Evolutionary conservation across 2,888 invertebrate species (phyloP), one percentile per base, ranked within the genome.

Genomic region (Periphyllus acericola): DNA sequence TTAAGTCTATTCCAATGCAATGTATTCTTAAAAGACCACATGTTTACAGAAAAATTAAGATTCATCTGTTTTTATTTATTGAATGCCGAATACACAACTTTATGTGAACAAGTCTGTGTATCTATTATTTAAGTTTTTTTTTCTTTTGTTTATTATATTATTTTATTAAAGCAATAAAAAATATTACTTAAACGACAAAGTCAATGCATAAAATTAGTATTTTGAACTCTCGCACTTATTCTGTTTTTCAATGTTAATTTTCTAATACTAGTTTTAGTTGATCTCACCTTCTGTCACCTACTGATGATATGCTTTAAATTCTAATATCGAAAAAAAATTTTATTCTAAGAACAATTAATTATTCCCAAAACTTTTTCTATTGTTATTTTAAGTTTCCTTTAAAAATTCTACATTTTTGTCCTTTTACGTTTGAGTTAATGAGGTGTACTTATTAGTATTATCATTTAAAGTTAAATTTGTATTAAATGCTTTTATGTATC

Each of bases 61-160:
- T 83, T 83, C 52, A 83, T 83, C 72, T 55, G 72, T 83, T 83
- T 83, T 52, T 83, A 74, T 74, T 83, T 83, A 83, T 83, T 83
- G 11, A 83, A 83, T n/a, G 55, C 21, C 25, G 9, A 71, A 17
- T 52, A 74, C 52, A 74, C 55, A 19, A 83, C 55, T 83, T 55
- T 83, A 83, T 60, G 55, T 75, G 60, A n/a, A 71, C 25, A 25
- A 72, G 72, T 72, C 32, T 82, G 34, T 82, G 34, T 68, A 68
- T 40, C 36, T 66, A 55, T 79, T 60, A 72, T 75, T 83, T 83
- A 60, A 72, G 82, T 83, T 60, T 83, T 80, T 29, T 60, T 83
- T 60, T 60, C 75, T 83, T 34, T 66, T 75, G 66, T 60, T 83
- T 75, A 75, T 60, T 25, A 40, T 29, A 81, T 81, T 75, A 75